These are phyloP conservation scores for Zaprionus lineosus DNA, from an alignment of 2,888 invertebrate genomes.

Conservation along the genomic window DNA sequence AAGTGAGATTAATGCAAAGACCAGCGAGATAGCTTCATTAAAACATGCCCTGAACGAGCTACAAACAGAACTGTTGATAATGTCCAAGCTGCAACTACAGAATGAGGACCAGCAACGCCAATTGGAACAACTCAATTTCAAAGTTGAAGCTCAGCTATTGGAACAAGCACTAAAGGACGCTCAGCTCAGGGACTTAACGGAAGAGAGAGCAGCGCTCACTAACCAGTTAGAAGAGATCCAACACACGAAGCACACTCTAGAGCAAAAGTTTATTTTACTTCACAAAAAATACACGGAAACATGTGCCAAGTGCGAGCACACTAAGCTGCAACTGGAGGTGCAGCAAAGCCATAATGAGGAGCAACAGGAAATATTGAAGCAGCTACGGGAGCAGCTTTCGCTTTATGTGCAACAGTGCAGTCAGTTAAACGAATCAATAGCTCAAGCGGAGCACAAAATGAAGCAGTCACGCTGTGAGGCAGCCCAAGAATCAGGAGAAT, in stretches of 20 bases:
- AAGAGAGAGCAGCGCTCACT: slow-evolving; percentile 38
- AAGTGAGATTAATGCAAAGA: slow-evolving; percentile 68
- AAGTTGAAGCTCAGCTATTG: slow-evolving; percentile 56
- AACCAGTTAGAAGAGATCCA: slow-evolving; percentile 36
- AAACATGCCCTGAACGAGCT: slow-evolving; percentile 66
- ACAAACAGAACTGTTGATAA: slow-evolving; percentile 58
- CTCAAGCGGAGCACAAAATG: slow-evolving; percentile 43
- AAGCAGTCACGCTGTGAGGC: slow-evolving; percentile 6
- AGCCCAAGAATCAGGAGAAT: too few relatives aligned
- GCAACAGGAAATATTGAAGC: slow-evolving; percentile 48
- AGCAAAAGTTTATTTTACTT: slow-evolving; percentile 58
- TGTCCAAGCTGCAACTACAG: slow-evolving; percentile 60
- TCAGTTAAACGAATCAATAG: slow-evolving; percentile 44
- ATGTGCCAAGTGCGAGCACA: slow-evolving; percentile 67
- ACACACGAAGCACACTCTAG: slow-evolving; percentile 31
- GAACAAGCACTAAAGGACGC: slow-evolving; percentile 62
- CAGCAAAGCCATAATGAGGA: slow-evolving; percentile 57
- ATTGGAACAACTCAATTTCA: slow-evolving; percentile 64
- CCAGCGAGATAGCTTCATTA: slow-evolving; percentile 67
- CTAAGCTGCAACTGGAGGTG: slow-evolving; percentile 59
- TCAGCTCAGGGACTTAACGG: slow-evolving; percentile 56
- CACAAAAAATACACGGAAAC: slow-evolving; percentile 63
- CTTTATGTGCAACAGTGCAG: slow-evolving; percentile 53
- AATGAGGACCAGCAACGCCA: slow-evolving; percentile 70
- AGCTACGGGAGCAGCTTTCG: slow-evolving; percentile 59